phyloP scores from a whole-genome alignment of 2,797 vertebrate genomes.

The Limosa lapponica region DNA sequence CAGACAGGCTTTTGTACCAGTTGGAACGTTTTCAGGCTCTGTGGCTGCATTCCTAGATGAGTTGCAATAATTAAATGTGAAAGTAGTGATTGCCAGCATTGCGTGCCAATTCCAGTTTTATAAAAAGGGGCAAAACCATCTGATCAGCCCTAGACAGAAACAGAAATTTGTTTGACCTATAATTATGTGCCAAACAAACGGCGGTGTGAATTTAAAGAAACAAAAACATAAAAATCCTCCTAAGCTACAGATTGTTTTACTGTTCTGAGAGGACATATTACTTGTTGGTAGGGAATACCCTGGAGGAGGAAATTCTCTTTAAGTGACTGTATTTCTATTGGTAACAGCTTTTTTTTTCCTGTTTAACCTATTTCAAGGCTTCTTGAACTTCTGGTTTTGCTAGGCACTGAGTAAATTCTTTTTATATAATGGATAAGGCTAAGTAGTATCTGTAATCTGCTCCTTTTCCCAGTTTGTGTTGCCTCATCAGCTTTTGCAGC shows the following conservation, averaged over 20 bases:
- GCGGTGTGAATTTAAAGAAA: background rate
- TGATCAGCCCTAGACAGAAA: conserved; percentile 33
- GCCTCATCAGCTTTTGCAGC: background rate
- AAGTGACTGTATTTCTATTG: background rate
- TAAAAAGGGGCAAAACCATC: background rate
- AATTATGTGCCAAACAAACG: background rate
- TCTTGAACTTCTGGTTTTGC: background rate
- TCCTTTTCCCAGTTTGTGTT: background rate
- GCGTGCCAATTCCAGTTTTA: conserved; percentile 35
- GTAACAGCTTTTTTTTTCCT: background rate
- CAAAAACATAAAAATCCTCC: background rate
- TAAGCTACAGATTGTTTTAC: background rate
- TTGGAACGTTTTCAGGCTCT: conserved; percentile 45
- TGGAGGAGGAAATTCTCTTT: background rate
- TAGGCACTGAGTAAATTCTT: background rate
- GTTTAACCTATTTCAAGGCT: background rate
- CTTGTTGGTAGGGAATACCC: background rate
- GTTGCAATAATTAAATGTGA: conserved; percentile 56
- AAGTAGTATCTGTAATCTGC: background rate
- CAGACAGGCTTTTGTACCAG: conserved; percentile 51
- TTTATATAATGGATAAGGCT: background rate
- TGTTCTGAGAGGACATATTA: background rate
- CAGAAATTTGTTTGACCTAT: conserved; percentile 40
- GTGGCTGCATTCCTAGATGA: conserved; percentile 54
- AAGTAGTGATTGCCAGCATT: conserved; percentile 10